phyloP scores from a whole-genome alignment of 1,140 invertebrate species.

The Drosophila oshimai region DNA sequence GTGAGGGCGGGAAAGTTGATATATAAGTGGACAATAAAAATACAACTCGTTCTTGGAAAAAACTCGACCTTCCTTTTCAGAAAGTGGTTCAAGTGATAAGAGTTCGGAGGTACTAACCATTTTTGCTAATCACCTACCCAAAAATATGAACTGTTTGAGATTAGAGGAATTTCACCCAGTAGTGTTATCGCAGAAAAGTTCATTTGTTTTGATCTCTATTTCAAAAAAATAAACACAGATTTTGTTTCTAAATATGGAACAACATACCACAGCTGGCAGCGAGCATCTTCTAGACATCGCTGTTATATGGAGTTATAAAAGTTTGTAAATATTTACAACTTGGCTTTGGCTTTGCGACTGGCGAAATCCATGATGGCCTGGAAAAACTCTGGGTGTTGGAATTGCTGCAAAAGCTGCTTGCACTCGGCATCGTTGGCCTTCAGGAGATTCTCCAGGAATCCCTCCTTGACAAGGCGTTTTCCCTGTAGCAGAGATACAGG shows the following conservation, averaged over 20 bases:
- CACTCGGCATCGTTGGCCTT: conserved; percentile 51
- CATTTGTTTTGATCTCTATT: not conserved
- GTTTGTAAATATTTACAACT: conserved; percentile 30
- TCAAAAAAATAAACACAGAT: not conserved
- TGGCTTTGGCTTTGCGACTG: conserved; percentile 60
- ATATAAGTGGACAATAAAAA: too few species aligned
- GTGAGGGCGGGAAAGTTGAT: not conserved
- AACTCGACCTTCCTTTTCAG: too few species aligned
- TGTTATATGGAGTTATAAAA: not conserved
- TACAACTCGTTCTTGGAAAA: too few species aligned
- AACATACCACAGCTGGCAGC: too few species aligned
- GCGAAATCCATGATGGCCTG: conserved; percentile 61
- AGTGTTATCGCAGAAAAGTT: not conserved
- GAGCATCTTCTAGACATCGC: not conserved
- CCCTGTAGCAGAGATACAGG: conserved; percentile 51
- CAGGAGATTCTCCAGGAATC: conserved; percentile 31
- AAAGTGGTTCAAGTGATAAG: too few species aligned
- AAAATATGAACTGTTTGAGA: too few species aligned
- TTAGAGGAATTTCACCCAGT: too few species aligned
- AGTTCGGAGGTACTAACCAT: too few species aligned
- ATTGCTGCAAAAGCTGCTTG: conserved; percentile 34
- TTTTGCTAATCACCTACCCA: too few species aligned
- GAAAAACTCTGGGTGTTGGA: conserved; percentile 51
- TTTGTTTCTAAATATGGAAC: too few species aligned
- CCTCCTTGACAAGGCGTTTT: conserved; percentile 50